Evolutionary conservation across 2,113 vertebrate genomes (phyloP).

Genomic region (Aphyosemion australe): DNA sequence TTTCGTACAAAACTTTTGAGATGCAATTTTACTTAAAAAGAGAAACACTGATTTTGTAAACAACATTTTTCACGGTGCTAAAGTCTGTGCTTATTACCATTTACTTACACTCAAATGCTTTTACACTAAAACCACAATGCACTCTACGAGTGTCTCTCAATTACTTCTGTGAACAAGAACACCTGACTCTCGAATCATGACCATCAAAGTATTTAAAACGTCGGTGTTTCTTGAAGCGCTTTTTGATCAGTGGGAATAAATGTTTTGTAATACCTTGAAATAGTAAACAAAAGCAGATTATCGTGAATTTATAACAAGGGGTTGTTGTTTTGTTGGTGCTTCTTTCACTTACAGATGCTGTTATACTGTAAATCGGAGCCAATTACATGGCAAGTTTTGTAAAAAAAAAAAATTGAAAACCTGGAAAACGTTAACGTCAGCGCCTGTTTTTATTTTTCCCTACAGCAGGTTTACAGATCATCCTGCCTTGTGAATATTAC

Average conservation of each 20-base stretch:
- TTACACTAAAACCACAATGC: constrained; percentile 72
- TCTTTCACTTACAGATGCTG: constrained; percentile 75
- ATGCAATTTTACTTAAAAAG: constrained; percentile 55
- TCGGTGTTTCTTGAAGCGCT: constrained; percentile 86
- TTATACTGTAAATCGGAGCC: constrained; percentile 75
- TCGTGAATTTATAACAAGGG: constrained; percentile 69
- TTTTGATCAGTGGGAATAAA: constrained; percentile 83
- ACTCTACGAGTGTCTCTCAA: constrained; percentile 56
- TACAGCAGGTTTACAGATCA: constrained; percentile 62
- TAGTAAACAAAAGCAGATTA: constrained; percentile 64
- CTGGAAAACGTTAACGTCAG: constrained; percentile 48
- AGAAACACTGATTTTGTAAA: constrained; percentile 87
- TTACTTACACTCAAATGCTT: constrained; percentile 82
- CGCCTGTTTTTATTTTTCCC: constrained; percentile 59
- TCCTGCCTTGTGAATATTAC: constrained; percentile 69
- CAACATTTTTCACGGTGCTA: constrained; percentile 91
- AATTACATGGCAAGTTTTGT: constrained; percentile 76
- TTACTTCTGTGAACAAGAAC: constrained; percentile 49
- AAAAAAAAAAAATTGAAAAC: constrained; percentile 68
- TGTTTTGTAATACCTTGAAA: constrained; percentile 79
- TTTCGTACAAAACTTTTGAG: constrained; percentile 72
- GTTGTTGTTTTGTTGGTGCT: constrained; percentile 85
- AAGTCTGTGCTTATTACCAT: constrained; percentile 79
- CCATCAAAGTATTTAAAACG: constrained; percentile 63
- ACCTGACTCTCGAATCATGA: constrained; percentile 69